These are phyloP conservation scores for Machimus atricapillus DNA, from an alignment of 2,888 invertebrate genomes.

Conservation along the genomic window DNA sequence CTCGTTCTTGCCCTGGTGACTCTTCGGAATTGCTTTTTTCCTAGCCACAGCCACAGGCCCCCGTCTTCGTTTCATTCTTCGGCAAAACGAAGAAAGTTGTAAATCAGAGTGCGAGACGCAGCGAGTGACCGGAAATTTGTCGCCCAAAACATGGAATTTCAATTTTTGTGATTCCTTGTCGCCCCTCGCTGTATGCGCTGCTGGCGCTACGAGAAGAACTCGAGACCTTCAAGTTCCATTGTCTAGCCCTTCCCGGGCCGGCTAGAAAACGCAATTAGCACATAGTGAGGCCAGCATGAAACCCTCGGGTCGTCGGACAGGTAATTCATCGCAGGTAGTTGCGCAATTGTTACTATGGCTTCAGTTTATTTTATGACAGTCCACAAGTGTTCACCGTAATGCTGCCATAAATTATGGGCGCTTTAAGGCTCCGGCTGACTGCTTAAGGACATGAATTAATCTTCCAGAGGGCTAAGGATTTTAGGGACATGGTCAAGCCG, in stretches of 20 bases:
- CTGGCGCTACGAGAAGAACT: slow-evolving; percentile 44
- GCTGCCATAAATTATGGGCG: slow-evolving; percentile 33
- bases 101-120: slow-evolving; percentile 47
- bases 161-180: slow-evolving; percentile 47
- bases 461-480: background rate
- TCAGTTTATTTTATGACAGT: slow-evolving; percentile 29
- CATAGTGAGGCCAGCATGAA: slow-evolving; percentile 36
- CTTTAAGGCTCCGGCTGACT: background rate
- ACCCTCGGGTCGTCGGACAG: background rate
- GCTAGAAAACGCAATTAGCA: slow-evolving; percentile 40
- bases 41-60: too few relatives aligned
- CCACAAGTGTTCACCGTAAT: background rate
- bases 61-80: background rate
- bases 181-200: slow-evolving; percentile 24
- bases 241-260: background rate
- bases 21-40: background rate
- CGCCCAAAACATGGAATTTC: slow-evolving; percentile 57
- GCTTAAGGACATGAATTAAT: background rate
- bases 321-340: slow-evolving; percentile 34
- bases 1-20: background rate
- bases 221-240: slow-evolving; percentile 44
- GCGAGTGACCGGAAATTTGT: slow-evolving; percentile 54
- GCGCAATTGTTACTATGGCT: slow-evolving; percentile 18
- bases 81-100: slow-evolving; percentile 28
- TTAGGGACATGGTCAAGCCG: background rate